Conservation (phyloP, 2,113 vertebrate species). For the Seriola quinqueradiata region DNA sequence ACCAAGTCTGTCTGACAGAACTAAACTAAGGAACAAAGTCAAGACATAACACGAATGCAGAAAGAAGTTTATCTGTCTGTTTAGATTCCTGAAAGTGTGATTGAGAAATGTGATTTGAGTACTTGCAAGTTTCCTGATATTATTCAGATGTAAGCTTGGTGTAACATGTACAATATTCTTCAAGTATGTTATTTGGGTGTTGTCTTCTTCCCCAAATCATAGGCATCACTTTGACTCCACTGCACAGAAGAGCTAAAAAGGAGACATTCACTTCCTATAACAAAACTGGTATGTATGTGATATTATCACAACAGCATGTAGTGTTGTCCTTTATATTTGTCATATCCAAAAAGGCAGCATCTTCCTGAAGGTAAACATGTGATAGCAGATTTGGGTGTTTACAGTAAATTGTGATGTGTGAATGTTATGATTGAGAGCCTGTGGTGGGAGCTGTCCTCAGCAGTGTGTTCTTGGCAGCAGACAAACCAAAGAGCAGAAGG, state of each 20-base stretch:
- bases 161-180: neutral
- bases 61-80: neutral
- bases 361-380: conserved; percentile 38
- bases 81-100: neutral
- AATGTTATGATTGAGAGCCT: conserved; percentile 59
- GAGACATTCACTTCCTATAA: neutral
- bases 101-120: neutral
- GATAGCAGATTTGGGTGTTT: conserved; percentile 21
- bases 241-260: conserved; percentile 31
- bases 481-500: conserved; percentile 67
- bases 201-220: neutral
- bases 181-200: conserved; percentile 1
- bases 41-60: neutral
- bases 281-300: conserved; percentile 41
- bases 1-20: neutral
- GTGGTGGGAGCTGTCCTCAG: conserved; percentile 63
- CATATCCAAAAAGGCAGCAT: conserved; percentile 31
- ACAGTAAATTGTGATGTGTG: conserved; percentile 45
- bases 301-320: neutral
- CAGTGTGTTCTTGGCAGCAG: conserved; percentile 64
- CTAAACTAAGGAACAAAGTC: neutral
- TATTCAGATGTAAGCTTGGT: neutral
- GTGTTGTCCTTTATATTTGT: neutral
- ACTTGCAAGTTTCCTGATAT: neutral
- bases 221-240: conserved; percentile 62